Conservation (phyloP, 2,888 invertebrate species). For the Thera britannica region DNA sequence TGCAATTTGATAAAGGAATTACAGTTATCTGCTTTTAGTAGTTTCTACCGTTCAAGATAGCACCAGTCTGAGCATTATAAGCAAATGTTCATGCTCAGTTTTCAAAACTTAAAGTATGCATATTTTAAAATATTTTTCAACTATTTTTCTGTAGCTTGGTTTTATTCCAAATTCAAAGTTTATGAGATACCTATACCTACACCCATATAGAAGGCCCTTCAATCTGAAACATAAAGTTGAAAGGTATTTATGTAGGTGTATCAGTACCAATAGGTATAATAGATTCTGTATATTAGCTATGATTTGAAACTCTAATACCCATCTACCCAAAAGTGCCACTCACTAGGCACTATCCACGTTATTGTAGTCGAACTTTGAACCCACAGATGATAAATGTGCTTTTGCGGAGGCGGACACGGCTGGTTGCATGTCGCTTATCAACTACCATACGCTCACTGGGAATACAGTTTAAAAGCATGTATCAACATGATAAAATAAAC, state of each 20-base stretch:
- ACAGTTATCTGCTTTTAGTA: conserved; percentile 60
- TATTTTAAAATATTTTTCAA: no score
- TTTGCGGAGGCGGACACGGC: conserved; percentile 53
- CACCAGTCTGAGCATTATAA: conserved; percentile 45
- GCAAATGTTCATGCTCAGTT: conserved; percentile 31
- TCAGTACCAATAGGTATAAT: no score
- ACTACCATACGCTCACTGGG: conserved; percentile 47
- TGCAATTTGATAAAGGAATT: conserved; percentile 73
- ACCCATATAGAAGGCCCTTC: background rate
- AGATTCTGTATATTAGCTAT: background rate
- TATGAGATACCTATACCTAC: no score
- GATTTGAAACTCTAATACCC: conserved; percentile 2
- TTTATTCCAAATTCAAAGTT: no score
- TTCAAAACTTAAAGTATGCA: no score
- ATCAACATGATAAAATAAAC: background rate
- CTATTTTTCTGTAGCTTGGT: no score
- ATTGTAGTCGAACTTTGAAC: conserved; percentile 74
- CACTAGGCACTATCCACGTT: conserved; percentile 41
- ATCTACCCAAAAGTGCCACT: conserved; percentile 40
- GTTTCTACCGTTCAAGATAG: conserved; percentile 46
- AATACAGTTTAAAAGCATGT: conserved; percentile 33
- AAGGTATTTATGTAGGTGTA: background rate
- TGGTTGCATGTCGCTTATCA: conserved; percentile 70
- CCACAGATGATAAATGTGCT: conserved; percentile 67
- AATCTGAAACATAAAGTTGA: conserved; percentile 1